Conservation (phyloP, 2,888 invertebrate genomes). For the Amiota minor region DNA sequence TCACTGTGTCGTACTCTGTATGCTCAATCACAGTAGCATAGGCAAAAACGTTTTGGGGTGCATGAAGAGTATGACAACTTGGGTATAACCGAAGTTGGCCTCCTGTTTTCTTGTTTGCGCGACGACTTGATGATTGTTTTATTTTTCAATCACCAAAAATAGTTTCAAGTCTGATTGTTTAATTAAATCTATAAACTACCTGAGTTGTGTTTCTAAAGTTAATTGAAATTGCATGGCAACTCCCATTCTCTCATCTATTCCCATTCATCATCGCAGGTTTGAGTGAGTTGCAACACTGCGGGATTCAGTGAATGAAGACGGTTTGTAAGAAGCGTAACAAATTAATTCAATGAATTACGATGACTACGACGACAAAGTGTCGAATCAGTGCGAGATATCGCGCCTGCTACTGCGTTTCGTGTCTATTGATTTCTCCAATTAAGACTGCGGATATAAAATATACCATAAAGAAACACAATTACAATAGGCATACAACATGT, state of each 20-base stretch:
- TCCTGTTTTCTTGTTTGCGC: too few relatives aligned
- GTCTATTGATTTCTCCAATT: too few relatives aligned
- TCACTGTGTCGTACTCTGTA: too few relatives aligned
- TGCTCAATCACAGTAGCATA: too few relatives aligned
- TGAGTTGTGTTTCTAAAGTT: slow-evolving; percentile 6
- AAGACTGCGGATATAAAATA: too few relatives aligned
- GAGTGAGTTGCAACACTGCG: background rate
- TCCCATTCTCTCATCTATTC: too few relatives aligned
- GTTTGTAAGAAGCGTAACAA: slow-evolving; percentile 3
- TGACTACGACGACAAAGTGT: slow-evolving; percentile 1
- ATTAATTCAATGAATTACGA: slow-evolving; percentile 20
- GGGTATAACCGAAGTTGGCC: too few relatives aligned
- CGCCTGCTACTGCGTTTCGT: slow-evolving; percentile 40
- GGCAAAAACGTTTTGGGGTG: too few relatives aligned
- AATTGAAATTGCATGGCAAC: background rate
- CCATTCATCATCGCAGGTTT: background rate
- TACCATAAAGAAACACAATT: too few relatives aligned
- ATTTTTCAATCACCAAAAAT: slow-evolving; percentile 2
- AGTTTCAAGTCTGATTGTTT: slow-evolving; percentile 43
- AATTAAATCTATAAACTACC: slow-evolving; percentile 45
- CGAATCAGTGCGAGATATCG: slow-evolving; percentile 27
- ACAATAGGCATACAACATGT: background rate
- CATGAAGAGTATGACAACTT: too few relatives aligned
- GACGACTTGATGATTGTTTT: too few relatives aligned
- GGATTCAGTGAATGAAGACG: background rate